Base-by-base conservation (phyloP, 2,888 invertebrate genomes). In the Eristalinus sepulchralis region DNA sequence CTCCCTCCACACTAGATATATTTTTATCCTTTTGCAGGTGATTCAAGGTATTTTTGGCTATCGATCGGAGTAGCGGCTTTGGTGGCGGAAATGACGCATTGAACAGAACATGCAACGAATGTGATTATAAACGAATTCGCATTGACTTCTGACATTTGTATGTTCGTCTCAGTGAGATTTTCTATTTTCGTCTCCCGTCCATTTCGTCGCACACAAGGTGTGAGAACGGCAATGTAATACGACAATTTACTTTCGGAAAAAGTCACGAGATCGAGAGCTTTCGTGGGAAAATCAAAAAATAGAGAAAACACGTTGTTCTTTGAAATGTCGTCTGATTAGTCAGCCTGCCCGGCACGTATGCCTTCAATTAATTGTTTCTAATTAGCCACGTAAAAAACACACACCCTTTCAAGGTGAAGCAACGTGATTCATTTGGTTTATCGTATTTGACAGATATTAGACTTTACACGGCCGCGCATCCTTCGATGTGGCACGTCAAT, bases 21-120 rank as follows among this genome's bases (percentile, higher is more conserved):
- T 64, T 62, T 73, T 83, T 83, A 83, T 83, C 83, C 86, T 86
- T 82, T 86, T 82, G 27, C 86, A 83, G 83, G 83, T 83, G 83
- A 86, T 79, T 83, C 24, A 57, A 83, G 70, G 66, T 86, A 86
- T 86, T 86, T 86, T 83, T 78, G 84, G 79, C 80, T 60, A 80
- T 83, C 60, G 82, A 83, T 83, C 66, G 72, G 47, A 55, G 66
- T 63, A 57, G 63, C 39, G 31, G 55, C 71, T 27, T 27, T 27
- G 5, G 55, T 62, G 75, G 83, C 78, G 83, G 78, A 86, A 86
- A 83, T 86, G 83, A 86, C 78, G 83, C 83, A 79, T 83, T 66
- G 66, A 70, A 72, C 39, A 60, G 76, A 36, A 53, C 63, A 47
- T 39, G 39, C 55, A 22, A 72, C 76, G 72, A 27, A 64, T 72